phyloP scores from a whole-genome alignment of 2,888 invertebrate species.

The Oxystoma pomonae region DNA sequence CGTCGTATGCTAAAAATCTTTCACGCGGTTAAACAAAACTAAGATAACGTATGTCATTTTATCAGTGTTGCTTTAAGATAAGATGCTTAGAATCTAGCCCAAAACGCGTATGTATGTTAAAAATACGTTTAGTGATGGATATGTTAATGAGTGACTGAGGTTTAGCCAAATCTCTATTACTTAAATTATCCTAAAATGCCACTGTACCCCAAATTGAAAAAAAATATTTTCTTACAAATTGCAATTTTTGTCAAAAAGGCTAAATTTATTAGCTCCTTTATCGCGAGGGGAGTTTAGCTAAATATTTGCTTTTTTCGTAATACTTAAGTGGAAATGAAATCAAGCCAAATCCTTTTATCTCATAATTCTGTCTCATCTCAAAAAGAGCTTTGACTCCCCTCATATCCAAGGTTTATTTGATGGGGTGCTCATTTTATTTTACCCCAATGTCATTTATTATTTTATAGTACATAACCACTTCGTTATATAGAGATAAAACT shows the following conservation, averaged over 20 bases:
- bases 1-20: too few relatives aligned
- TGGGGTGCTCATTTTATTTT: neutral
- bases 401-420: neutral
- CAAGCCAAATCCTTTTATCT: slow-evolving; percentile 20
- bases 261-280: neutral
- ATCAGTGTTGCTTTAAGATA: too few relatives aligned
- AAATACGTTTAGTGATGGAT: too few relatives aligned
- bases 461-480: neutral
- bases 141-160: too few relatives aligned
- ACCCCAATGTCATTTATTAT: neutral
- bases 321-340: slow-evolving; percentile 18
- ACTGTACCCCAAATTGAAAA: too few relatives aligned
- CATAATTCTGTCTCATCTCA: slow-evolving; percentile 13
- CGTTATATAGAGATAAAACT: neutral
- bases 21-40: too few relatives aligned
- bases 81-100: too few relatives aligned
- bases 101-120: too few relatives aligned
- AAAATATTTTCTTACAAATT: too few relatives aligned
- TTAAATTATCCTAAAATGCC: too few relatives aligned
- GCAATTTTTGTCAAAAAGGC: neutral
- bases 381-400: slow-evolving; percentile 3
- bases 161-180: too few relatives aligned
- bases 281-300: slow-evolving; percentile 1
- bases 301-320: slow-evolving; percentile 20
- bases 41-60: too few relatives aligned